Evolutionary conservation across 2,797 vertebrate genomes (phyloP).

Genomic region (Halcyon chelicuti): DNA sequence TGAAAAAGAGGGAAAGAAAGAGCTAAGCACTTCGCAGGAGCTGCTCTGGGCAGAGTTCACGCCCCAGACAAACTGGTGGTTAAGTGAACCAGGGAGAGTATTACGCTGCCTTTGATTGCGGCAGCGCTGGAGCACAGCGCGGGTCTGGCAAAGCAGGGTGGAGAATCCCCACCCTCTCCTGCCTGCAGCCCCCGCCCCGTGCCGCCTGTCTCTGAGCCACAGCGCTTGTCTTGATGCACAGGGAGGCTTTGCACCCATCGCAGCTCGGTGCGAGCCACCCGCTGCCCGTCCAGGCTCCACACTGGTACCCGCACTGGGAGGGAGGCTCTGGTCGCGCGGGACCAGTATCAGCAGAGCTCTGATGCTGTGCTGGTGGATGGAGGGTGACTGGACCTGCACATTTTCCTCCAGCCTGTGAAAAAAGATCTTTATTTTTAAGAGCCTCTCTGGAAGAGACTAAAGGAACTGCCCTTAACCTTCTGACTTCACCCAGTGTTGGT

Average conservation of each 20-base stretch:
- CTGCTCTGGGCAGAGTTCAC: slow-evolving; percentile 43
- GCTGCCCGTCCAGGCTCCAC: neutral
- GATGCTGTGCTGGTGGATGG: neutral
- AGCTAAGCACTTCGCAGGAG: neutral
- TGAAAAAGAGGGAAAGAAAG: neutral
- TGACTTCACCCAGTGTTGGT: neutral
- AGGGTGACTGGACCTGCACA: neutral
- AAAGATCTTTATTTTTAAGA: neutral
- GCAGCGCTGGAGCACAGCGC: neutral
- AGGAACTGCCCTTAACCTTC: neutral
- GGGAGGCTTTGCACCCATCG: neutral
- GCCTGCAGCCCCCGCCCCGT: neutral
- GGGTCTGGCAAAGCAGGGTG: neutral
- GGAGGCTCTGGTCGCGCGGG: accelerated
- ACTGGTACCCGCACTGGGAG: neutral
- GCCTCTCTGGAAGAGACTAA: neutral
- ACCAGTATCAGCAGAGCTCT: accelerated
- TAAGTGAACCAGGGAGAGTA: slow-evolving; percentile 27
- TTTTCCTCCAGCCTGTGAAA: neutral
- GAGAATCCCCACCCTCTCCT: neutral
- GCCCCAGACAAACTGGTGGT: slow-evolving; percentile 53
- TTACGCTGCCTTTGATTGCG: slow-evolving; percentile 36
- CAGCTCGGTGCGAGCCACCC: neutral
- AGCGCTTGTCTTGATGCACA: neutral
- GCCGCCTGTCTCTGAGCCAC: neutral